Evolutionary conservation across 2,888 invertebrate genomes (phyloP).

Genomic region (Quadriops clusia): DNA sequence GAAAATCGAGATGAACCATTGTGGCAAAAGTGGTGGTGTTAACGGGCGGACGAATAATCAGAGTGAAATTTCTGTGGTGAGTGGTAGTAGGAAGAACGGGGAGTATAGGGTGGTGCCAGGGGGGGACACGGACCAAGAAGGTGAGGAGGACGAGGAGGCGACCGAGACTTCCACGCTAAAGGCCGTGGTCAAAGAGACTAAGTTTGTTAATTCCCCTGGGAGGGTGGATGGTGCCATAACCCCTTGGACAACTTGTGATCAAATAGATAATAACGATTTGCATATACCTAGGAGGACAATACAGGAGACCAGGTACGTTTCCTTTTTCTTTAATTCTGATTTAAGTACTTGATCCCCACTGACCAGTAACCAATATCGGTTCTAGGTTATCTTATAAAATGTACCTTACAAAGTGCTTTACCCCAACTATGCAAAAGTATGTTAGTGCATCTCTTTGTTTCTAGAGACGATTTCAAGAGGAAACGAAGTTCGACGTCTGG

Average conservation of each 20-base stretch:
- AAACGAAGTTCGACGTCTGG: constrained; percentile 35
- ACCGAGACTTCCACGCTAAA: too few species aligned
- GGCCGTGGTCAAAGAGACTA: constrained; percentile 29
- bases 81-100: constrained; percentile 43
- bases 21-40: constrained; percentile 23
- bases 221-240: constrained; percentile 3
- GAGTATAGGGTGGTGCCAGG: constrained; percentile 60
- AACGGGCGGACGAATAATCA: constrained; percentile 16
- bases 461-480: constrained; percentile 37
- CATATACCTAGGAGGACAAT: constrained; percentile 48
- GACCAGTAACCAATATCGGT: too few species aligned
- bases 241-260: too few species aligned
- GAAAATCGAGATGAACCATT: constrained; percentile 65
- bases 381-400: too few species aligned
- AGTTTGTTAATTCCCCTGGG: too few species aligned
- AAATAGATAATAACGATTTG: constrained; percentile 42
- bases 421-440: too few species aligned
- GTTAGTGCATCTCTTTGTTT: constrained; percentile 28
- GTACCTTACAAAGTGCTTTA: too few species aligned
- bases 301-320: constrained; percentile 47
- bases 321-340: too few species aligned
- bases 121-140: constrained; percentile 46
- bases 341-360: too few species aligned
- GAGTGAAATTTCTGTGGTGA: constrained; percentile 28
- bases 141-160: constrained; percentile 48